Conservation (phyloP, 2,888 invertebrate genomes). For the Perithous albicinctus region DNA sequence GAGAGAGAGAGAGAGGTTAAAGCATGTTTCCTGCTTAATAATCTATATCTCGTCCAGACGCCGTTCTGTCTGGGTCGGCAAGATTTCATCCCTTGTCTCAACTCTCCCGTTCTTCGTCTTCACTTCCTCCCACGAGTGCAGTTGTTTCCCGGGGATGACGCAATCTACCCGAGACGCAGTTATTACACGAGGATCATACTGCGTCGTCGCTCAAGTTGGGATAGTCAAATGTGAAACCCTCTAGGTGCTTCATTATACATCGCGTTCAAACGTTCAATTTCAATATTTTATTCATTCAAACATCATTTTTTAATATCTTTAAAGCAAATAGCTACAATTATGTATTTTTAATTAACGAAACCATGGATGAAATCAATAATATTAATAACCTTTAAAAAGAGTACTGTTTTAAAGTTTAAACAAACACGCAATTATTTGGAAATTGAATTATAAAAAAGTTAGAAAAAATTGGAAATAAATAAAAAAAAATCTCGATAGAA, state of each 20-base stretch:
- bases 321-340: not conserved
- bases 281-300: not conserved
- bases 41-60: constrained; percentile 38
- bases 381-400: not conserved
- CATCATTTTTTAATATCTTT: not conserved
- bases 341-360: not conserved
- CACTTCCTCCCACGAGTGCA: constrained; percentile 16
- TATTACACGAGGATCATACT: constrained; percentile 14
- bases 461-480: no score
- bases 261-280: not conserved
- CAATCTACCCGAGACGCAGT: constrained; percentile 15
- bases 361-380: not conserved
- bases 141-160: constrained; percentile 19
- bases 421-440: no score
- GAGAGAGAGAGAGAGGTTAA: not conserved
- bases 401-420: no score
- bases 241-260: not conserved
- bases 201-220: constrained; percentile 9
- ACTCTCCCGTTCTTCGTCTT: constrained; percentile 9
- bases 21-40: constrained; percentile 14
- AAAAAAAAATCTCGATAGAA: no score
- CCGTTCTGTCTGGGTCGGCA: constrained; percentile 50
- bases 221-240: not conserved
- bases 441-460: no score
- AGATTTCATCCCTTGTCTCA: constrained; percentile 8